These are phyloP conservation scores for Patella depressa DNA, from an alignment of 2,888 invertebrate species.

Conservation along the genomic window DNA sequence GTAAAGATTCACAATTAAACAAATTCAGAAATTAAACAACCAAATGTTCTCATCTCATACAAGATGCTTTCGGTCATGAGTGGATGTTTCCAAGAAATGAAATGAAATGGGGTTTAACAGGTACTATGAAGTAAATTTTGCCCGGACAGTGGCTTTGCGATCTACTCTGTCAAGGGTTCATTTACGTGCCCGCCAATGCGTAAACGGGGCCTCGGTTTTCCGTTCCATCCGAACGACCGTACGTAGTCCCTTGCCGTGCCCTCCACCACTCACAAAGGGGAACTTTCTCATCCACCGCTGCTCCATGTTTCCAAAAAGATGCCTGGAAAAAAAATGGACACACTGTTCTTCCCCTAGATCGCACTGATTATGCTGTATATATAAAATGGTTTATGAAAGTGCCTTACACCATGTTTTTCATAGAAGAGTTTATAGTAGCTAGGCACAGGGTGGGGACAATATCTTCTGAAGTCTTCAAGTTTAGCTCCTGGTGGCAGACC, in stretches of 20 bases:
- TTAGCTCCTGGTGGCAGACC: conserved; percentile 36
- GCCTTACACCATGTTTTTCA: conserved; percentile 57
- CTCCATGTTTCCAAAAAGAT: neutral
- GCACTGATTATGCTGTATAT: neutral
- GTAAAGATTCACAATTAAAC: conserved; percentile 12
- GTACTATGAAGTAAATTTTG: too few species aligned
- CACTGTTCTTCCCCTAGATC: neutral
- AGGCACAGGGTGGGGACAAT: conserved; percentile 66
- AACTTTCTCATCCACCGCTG: neutral
- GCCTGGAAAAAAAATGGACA: neutral
- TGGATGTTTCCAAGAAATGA: too few species aligned
- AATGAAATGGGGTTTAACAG: too few species aligned
- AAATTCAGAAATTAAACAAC: neutral
- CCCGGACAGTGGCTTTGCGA: too few species aligned
- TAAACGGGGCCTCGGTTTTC: too few species aligned
- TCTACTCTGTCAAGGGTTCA: too few species aligned
- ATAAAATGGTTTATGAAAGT: neutral
- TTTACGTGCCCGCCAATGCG: too few species aligned
- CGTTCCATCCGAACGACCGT: too few species aligned
- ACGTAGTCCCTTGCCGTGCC: too few species aligned
- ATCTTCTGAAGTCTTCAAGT: conserved; percentile 45
- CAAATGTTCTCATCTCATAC: neutral
- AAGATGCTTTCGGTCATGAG: neutral
- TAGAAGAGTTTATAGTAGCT: conserved; percentile 62
- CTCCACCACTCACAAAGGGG: too few species aligned